These are phyloP conservation scores for Heliangelus exortis DNA, from an alignment of 2,797 vertebrate genomes.

Conservation along the genomic window DNA sequence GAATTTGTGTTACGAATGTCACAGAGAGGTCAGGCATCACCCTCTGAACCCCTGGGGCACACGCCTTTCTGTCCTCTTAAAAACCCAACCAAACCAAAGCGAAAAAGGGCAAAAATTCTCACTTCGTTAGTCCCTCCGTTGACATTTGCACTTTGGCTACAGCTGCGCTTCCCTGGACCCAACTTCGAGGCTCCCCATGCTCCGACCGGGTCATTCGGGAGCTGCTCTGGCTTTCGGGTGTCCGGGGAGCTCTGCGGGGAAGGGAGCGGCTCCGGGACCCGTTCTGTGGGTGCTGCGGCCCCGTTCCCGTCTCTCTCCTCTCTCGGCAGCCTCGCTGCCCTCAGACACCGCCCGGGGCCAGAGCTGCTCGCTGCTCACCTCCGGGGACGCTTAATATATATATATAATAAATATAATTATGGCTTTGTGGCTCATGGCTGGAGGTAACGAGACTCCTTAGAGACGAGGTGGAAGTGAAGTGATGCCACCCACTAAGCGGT, in stretches of 20 bases:
- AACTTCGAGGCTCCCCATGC: background rate
- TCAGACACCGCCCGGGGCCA: rapidly evolving
- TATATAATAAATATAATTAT: rapidly evolving
- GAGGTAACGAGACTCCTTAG: background rate
- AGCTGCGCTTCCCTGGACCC: background rate
- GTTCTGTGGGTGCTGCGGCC: background rate
- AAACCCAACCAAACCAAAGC: background rate
- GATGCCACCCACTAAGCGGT: too few species aligned
- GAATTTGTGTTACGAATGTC: background rate
- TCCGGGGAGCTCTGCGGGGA: background rate
- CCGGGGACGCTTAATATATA: too few species aligned
- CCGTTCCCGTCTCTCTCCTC: background rate
- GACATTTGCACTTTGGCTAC: background rate
- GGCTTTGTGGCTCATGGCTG: background rate
- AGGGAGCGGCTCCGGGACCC: background rate
- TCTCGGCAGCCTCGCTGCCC: rapidly evolving
- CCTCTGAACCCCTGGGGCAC: background rate
- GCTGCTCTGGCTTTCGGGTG: background rate
- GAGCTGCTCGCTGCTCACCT: background rate
- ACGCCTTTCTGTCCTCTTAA: rapidly evolving
- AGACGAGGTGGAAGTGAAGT: rapidly evolving
- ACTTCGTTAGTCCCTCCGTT: background rate
- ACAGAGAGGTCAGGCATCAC: background rate
- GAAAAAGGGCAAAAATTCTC: background rate
- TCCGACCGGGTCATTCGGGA: rapidly evolving